phyloP scores from a whole-genome alignment of 1,140 invertebrate genomes.

The Drosophila prosaltans region DNA sequence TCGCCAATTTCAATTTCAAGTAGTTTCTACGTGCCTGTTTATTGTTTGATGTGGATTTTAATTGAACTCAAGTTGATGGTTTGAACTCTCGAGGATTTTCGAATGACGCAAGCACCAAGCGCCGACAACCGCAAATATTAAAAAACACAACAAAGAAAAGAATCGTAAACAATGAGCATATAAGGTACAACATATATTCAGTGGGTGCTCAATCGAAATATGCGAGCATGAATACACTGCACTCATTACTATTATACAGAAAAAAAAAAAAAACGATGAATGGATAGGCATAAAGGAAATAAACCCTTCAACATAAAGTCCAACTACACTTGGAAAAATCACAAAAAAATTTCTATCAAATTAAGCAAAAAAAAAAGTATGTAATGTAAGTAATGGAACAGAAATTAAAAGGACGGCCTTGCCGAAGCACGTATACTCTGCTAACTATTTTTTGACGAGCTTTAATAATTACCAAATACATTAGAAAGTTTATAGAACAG shows the following conservation, averaged over 20 bases:
- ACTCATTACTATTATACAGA: slow-evolving; percentile 55
- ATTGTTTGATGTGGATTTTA: slow-evolving; percentile 83
- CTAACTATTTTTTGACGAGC: no score
- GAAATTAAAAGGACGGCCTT: no score
- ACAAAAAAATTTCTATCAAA: no score
- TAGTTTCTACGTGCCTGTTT: slow-evolving; percentile 81
- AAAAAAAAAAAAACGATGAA: slow-evolving; percentile 26
- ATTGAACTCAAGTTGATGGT: slow-evolving; percentile 82
- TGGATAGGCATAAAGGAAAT: slow-evolving; percentile 20
- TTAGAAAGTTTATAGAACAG: no score
- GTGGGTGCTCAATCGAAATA: slow-evolving; percentile 44
- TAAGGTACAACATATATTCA: slow-evolving; percentile 12
- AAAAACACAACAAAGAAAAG: slow-evolving; percentile 46
- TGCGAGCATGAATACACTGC: slow-evolving; percentile 74
- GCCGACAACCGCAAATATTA: slow-evolving; percentile 78
- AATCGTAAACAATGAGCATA: slow-evolving; percentile 18
- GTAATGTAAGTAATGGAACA: no score
- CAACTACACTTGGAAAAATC: not conserved
- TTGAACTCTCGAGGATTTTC: slow-evolving; percentile 35
- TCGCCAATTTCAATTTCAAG: slow-evolving; percentile 49
- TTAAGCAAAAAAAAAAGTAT: no score
- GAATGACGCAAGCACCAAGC: slow-evolving; percentile 31
- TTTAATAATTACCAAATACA: no score
- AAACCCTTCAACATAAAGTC: not conserved
- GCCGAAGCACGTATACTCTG: no score